phyloP scores from a whole-genome alignment of 2,797 vertebrate genomes.

The Pterois miles region DNA sequence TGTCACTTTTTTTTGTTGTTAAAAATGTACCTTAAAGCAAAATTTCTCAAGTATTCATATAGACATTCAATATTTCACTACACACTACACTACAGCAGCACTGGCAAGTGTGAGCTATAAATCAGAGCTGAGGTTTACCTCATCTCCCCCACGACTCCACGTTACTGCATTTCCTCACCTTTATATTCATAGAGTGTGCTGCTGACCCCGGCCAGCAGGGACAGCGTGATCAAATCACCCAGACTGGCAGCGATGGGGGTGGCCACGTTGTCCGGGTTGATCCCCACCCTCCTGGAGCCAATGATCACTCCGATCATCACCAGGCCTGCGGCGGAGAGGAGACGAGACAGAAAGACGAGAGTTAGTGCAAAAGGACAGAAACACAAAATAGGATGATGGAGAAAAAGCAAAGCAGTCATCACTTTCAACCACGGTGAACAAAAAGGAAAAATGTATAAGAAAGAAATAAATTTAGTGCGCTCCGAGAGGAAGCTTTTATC shows the following conservation, averaged over 20 bases:
- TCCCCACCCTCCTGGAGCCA: constrained; percentile 89
- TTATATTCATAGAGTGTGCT: constrained; percentile 87
- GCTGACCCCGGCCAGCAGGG: constrained; percentile 91
- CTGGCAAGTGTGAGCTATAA: background rate
- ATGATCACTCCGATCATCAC: constrained; percentile 94
- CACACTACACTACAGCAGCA: too few species aligned
- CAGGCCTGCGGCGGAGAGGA: constrained; percentile 55
- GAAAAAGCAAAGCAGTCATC: background rate
- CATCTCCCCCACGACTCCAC: background rate
- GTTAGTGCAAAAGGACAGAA: background rate
- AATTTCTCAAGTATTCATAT: background rate
- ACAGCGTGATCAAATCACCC: constrained; percentile 93
- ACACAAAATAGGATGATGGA: background rate
- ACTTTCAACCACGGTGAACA: background rate
- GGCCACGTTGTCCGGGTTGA: constrained; percentile 97
- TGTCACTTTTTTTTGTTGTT: too few species aligned
- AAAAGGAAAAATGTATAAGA: background rate
- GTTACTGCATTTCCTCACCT: constrained; percentile 74
- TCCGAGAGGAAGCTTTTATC: constrained; percentile 1
- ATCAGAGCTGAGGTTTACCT: background rate
- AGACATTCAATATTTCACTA: background rate
- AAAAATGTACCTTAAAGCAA: too few species aligned
- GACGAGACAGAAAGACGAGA: background rate
- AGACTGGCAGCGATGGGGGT: constrained; percentile 96
- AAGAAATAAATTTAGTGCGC: background rate